Evolutionary conservation across 2,888 invertebrate species (phyloP).

Genomic region (Cylloceria caligata): DNA sequence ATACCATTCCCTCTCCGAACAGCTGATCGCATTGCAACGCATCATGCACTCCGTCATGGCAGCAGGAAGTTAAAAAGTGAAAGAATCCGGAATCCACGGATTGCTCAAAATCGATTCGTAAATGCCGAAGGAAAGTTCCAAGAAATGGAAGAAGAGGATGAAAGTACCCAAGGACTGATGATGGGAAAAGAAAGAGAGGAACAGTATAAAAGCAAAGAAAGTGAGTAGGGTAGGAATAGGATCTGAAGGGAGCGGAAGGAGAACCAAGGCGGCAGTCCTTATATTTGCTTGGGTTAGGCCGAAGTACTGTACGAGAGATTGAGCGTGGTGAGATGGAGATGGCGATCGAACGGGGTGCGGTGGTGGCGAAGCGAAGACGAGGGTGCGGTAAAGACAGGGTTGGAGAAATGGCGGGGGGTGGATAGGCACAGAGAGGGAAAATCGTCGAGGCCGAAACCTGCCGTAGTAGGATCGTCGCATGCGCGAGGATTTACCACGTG

Average conservation of each 20-base stretch:
- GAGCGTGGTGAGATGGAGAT: conserved; percentile 52
- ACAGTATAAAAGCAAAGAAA: conserved; percentile 12
- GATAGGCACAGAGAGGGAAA: conserved; percentile 58
- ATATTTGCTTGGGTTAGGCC: conserved; percentile 37
- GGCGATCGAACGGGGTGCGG: conserved; percentile 24
- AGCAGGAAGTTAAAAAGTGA: too few species aligned
- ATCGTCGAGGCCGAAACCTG: conserved; percentile 44
- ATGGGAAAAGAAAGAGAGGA: conserved; percentile 32
- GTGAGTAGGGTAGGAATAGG: conserved; percentile 31
- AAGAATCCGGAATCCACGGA: conserved; percentile 41
- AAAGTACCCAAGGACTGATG: conserved; percentile 18
- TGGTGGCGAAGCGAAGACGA: conserved; percentile 17
- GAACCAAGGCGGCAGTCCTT: conserved; percentile 15
- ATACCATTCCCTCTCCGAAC: too few species aligned
- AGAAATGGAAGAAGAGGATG: conserved; percentile 38
- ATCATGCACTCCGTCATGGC: too few species aligned
- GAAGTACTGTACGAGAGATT: conserved; percentile 56
- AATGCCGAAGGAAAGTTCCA: conserved; percentile 5
- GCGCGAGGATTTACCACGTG: conserved; percentile 83
- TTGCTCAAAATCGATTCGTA: too few species aligned
- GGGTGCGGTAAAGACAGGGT: conserved; percentile 31
- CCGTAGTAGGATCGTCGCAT: conserved; percentile 78
- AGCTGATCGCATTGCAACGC: too few species aligned
- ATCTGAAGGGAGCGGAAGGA: not conserved
- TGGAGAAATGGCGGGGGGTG: conserved; percentile 32